Evolutionary conservation across 2,888 invertebrate species (phyloP), one percentile per base, ranked within the genome.

Genomic region (Heliconius hortense): DNA sequence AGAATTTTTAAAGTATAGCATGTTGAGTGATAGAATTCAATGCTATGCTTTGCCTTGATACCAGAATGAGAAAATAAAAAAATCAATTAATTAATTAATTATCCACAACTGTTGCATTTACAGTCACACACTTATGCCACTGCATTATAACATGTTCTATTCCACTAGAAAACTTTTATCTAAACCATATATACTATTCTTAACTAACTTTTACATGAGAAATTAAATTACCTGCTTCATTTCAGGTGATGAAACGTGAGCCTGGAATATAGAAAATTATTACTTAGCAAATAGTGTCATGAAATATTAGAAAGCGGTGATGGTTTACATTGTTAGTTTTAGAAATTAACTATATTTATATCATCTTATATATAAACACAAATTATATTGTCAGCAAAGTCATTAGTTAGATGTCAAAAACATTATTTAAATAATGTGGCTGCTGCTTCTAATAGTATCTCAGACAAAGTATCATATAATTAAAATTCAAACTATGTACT

Each of bases 221-320:
- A 43, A 60, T 62, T 43, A 39, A 84, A 81, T 89, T 93, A 94
- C 94, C 94, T 94, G 94, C 91, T 94, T 94, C 94, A 94, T 94
- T 89, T 94, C 94, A 86, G 94, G 92, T 83, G 93, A 86, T 81
- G 93, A 84, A 85, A 90, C 86, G 91, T 94, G 94, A 87, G 90
- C 94, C 94, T 94, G 94, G 79, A 94, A 94, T 80, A 80, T 74
- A 81, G 76, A 81, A 82, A 81, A 72, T 72, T 26, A 64, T 63
- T 43, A n/a, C 28, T 77, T 74, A 64, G 68, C 56, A 26, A 70
- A 48, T 62, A 63, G 18, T 15, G 8, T 4, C 18, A 56, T 28
- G 18, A 64, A 31, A 62, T 4, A 63, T n/a, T 56, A 59, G 72
- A 64, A 76, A 39, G 56, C 26, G 35, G 48, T 73, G 39, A 10